phyloP scores from a whole-genome alignment of 2,113 vertebrate genomes.

The Ceuthmochares aereus region DNA sequence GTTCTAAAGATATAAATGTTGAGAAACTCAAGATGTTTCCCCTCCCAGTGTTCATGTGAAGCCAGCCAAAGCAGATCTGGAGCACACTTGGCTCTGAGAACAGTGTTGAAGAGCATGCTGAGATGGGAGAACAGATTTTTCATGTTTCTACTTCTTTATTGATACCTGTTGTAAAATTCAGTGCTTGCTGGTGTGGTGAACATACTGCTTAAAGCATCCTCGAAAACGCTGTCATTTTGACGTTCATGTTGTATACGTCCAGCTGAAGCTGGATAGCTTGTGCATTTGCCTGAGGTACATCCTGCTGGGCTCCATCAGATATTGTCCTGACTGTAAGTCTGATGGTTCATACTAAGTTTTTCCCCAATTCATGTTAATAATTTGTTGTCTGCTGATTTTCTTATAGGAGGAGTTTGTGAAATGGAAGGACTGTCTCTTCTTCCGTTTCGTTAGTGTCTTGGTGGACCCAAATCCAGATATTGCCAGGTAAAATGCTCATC shows the following conservation, averaged over 20 bases:
- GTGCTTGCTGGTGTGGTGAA: not conserved
- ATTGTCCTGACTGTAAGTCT: not conserved
- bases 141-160: not conserved
- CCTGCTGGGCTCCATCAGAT: not conserved
- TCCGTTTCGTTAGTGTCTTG: conserved; percentile 84
- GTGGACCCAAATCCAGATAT: conserved; percentile 88
- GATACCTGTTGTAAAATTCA: not conserved
- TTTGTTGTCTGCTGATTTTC: not conserved
- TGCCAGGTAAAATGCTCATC: conserved; percentile 81
- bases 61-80: not conserved
- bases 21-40: not conserved
- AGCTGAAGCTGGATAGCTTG: not conserved
- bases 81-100: not conserved
- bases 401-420: conserved; percentile 94
- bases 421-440: conserved; percentile 94
- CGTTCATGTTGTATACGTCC: not conserved
- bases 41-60: not conserved
- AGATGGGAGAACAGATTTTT: not conserved
- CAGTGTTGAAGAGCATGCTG: not conserved
- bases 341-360: not conserved
- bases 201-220: not conserved
- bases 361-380: not conserved
- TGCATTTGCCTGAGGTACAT: fast-evolving
- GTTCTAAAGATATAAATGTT: not conserved
- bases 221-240: not conserved